Percentiles rank a stretch among this genome's conserved stretches.
Evolutionary conservation across 2,113 vertebrate genomes (phyloP).

Genomic region (Dromiciops gliroides): DNA sequence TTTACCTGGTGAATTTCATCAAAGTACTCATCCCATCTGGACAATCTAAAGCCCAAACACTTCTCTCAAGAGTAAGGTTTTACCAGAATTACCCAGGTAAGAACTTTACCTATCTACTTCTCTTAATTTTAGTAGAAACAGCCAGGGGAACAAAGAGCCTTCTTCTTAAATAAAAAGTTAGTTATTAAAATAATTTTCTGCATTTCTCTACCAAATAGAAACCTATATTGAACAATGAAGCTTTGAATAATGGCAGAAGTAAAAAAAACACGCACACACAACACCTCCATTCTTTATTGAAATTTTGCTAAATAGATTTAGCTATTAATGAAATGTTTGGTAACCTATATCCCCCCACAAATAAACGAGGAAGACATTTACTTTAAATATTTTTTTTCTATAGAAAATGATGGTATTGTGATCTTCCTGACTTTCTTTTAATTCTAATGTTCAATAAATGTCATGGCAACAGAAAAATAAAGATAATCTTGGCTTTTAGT

Average conservation of each 20-base stretch:
- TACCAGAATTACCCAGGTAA: constrained; percentile 23
- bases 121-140: constrained; percentile 17
- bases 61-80: constrained; percentile 19
- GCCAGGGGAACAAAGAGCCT: not conserved
- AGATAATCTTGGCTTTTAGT: not conserved
- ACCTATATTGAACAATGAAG: constrained; percentile 19
- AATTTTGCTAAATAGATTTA: constrained; percentile 44
- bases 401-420: not conserved
- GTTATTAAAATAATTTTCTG: constrained; percentile 33
- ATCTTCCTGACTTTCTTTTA: not conserved
- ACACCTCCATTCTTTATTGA: constrained; percentile 19
- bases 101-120: constrained; percentile 40
- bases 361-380: not conserved
- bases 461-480: constrained; percentile 42
- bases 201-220: constrained; percentile 30
- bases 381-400: not conserved
- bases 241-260: not conserved
- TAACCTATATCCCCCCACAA: not conserved
- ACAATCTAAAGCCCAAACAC: not conserved
- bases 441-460: constrained; percentile 16
- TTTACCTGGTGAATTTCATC: constrained; percentile 7
- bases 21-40: not conserved
- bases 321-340: not conserved
- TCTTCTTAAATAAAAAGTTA: constrained; percentile 23
- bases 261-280: no score